phyloP scores from a whole-genome alignment of 2,797 vertebrate species.

The Oreonectes daqikongensis region DNA sequence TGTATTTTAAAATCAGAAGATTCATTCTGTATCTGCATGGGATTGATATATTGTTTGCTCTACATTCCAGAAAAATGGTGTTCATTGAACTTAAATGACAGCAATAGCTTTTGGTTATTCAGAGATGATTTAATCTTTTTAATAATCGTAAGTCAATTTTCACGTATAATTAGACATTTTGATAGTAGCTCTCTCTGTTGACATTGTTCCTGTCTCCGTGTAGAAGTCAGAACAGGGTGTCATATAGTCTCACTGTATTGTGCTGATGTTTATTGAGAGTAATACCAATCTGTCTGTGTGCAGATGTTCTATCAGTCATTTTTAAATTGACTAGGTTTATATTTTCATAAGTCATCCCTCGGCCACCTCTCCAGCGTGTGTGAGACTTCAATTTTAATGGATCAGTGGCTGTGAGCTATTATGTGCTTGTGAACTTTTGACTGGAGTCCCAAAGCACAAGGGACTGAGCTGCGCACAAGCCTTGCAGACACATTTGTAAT shows the following conservation, averaged over 20 bases:
- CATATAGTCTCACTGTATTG: too few species aligned
- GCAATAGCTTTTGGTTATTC: not conserved
- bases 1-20: not conserved
- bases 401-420: conserved; percentile 11
- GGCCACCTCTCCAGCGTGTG: not conserved
- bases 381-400: conserved; percentile 1
- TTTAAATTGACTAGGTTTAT: not conserved
- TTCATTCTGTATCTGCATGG: too few species aligned
- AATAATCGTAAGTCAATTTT: not conserved
- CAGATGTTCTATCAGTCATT: not conserved
- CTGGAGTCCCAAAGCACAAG: not conserved
- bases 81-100: not conserved
- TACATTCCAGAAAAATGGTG: too few species aligned
- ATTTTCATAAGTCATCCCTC: not conserved
- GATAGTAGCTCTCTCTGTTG: not conserved
- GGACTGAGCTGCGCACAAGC: not conserved
- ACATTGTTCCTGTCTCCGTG: not conserved
- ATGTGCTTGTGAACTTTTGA: conserved; percentile 13
- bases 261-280: not conserved
- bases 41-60: too few species aligned
- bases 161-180: not conserved
- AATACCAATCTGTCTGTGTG: not conserved
- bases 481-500: not conserved
- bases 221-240: too few species aligned
- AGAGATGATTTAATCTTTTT: not conserved